Evolutionary conservation across 2,797 vertebrate genomes (phyloP).

Genomic region (Sebastes iracundus): DNA sequence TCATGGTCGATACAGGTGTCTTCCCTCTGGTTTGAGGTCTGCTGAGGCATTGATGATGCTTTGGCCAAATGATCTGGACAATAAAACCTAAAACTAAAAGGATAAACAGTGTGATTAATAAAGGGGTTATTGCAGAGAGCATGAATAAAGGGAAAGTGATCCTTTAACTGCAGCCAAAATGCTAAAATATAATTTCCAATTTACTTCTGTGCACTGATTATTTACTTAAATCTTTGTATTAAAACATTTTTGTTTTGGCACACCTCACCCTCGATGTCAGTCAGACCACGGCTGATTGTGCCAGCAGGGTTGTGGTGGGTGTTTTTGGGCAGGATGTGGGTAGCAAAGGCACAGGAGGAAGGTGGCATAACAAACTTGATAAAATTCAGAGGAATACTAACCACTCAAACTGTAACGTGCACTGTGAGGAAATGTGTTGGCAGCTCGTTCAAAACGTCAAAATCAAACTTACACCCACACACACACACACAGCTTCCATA

Average conservation of each 20-base stretch:
- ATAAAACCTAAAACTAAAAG: conserved; percentile 8
- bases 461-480: conserved; percentile 48
- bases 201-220: not conserved
- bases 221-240: not conserved
- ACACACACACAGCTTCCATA: conserved; percentile 53
- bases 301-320: conserved; percentile 70
- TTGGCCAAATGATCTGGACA: conserved; percentile 22
- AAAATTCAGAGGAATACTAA: conserved; percentile 73
- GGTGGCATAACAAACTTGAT: conserved; percentile 65
- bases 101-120: not conserved
- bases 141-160: not conserved
- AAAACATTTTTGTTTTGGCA: not conserved
- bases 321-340: conserved; percentile 83
- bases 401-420: conserved; percentile 66
- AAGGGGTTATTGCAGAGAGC: not conserved
- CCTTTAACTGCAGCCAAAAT: not conserved
- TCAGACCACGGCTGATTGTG: conserved; percentile 44
- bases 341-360: conserved; percentile 58
- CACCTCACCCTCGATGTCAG: conserved; percentile 37
- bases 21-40: conserved; percentile 38
- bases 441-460: conserved; percentile 44
- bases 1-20: conserved; percentile 38
- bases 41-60: conserved; percentile 23
- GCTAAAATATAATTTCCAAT: not conserved
- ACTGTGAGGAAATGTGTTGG: conserved; percentile 64